Percentiles rank a stretch among this genome's conserved stretches.
Evolutionary conservation across 2,888 invertebrate genomes (phyloP).

Genomic region (Phaonia tiefii): DNA sequence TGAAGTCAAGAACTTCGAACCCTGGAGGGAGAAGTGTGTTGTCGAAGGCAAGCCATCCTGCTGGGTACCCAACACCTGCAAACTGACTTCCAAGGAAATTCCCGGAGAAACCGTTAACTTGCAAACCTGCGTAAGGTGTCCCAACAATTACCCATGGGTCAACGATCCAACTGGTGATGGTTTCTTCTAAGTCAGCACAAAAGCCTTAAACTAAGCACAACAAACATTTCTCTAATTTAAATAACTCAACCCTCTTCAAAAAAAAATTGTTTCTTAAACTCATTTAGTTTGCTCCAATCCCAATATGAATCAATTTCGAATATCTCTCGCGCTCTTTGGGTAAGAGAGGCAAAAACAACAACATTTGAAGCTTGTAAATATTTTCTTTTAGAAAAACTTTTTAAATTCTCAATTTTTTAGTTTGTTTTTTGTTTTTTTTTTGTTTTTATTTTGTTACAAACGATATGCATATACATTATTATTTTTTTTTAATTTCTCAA

Average conservation of each 20-base stretch:
- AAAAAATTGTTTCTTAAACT: constrained; percentile 26
- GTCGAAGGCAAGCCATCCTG: constrained; percentile 92
- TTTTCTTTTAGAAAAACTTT: constrained; percentile 38
- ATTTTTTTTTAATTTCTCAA: constrained; percentile 65
- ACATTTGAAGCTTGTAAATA: constrained; percentile 54
- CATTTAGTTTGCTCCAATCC: neutral
- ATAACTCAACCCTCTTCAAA: constrained; percentile 32
- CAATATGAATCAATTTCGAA: constrained; percentile 1
- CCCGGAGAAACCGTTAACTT: constrained; percentile 96
- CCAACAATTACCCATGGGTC: constrained; percentile 96
- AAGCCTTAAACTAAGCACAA: constrained; percentile 65
- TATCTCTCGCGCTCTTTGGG: constrained; percentile 21
- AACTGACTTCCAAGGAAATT: constrained; percentile 94
- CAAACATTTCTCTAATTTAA: constrained; percentile 64
- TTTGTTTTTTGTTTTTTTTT: constrained; percentile 58
- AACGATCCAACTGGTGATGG: constrained; percentile 89
- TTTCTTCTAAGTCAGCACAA: constrained; percentile 87
- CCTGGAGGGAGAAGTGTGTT: constrained; percentile 96
- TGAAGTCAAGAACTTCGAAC: constrained; percentile 95
- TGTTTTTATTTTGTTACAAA: constrained; percentile 60
- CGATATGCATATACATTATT: constrained; percentile 36
- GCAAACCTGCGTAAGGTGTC: constrained; percentile 95
- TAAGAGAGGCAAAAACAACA: constrained; percentile 13
- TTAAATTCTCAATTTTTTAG: constrained; percentile 43
- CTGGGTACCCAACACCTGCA: constrained; percentile 95